These are phyloP conservation scores for Lepidochrysops patricia DNA, from an alignment of 2,888 invertebrate genomes.

Conservation along the genomic window DNA sequence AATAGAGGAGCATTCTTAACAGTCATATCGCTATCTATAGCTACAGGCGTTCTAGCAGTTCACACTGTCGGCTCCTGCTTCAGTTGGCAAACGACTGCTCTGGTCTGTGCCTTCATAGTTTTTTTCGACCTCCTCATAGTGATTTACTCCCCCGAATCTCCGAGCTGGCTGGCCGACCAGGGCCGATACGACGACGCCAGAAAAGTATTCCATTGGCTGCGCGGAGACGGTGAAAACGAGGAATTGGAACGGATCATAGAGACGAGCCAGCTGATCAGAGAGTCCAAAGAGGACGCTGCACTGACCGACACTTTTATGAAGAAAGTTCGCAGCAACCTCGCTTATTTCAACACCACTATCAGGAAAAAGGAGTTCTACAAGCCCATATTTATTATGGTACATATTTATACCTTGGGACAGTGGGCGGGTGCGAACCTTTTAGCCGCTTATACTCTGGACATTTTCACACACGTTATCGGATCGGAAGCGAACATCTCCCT, in stretches of 20 bases:
- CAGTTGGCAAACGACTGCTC: constrained; percentile 69
- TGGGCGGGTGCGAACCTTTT: constrained; percentile 51
- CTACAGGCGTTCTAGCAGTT: constrained; percentile 72
- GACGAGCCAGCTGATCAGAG: constrained; percentile 37
- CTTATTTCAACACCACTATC: constrained; percentile 35
- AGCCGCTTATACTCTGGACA: constrained; percentile 43
- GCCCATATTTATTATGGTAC: constrained; percentile 50
- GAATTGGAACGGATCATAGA: constrained; percentile 43
- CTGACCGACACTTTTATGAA: constrained; percentile 31
- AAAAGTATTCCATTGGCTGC: constrained; percentile 68
- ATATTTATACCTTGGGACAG: constrained; percentile 43
- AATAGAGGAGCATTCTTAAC: constrained; percentile 76
- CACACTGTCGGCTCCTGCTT: constrained; percentile 76
- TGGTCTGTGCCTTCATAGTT: constrained; percentile 58
- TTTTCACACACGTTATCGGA: constrained; percentile 45
- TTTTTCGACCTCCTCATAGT: constrained; percentile 54
- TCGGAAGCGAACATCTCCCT: constrained; percentile 36
- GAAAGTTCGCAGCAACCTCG: constrained; percentile 30
- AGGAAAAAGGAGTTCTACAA: constrained; percentile 45
- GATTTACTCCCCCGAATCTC: constrained; percentile 74
- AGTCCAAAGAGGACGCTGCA: constrained; percentile 32
- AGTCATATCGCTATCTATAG: constrained; percentile 73
- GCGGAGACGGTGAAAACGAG: constrained; percentile 61
- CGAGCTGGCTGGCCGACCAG: constrained; percentile 76
- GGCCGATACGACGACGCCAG: constrained; percentile 69